Base-by-base conservation (phyloP, 2,797 vertebrate genomes). In the Schizopygopsis malacanthus region DNA sequence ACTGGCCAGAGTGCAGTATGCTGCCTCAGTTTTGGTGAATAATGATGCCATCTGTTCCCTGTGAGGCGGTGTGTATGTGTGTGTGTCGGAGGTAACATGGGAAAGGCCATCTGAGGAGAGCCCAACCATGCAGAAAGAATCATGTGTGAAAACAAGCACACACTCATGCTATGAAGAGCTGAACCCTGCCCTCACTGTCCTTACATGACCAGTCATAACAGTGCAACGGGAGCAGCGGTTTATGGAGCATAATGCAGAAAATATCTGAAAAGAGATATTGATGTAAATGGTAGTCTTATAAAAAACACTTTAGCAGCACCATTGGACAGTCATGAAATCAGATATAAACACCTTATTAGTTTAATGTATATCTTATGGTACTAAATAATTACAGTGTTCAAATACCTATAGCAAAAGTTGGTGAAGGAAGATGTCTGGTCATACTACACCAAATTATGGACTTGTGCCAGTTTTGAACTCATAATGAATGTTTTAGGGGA, bases 111-210 rank as follows among this genome's bases (percentile, higher is more conserved):
- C 41, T 37, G 61, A 71, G 50, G 39, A 52, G n/a, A 45, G 28
- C 6, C 12, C 16, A 86, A 22, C 61, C 79, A 85, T 28, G 79
- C 71, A 83, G 70, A 87, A 61, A 81, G n/a, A 81, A 37, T 78
- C 16, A 72, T 11, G 52, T 43, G 67, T 37, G 69, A n/a, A n/a
- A 12, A 72, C 18, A 72, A 83, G 75, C 79, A 54, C 28, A 25
- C 79, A 12, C 39, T 45, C 12, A 25, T 73, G 61, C 45, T 80
- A 73, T n/a, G 25, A 43, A 67, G 52, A 63, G 52, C 72, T 85
- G 47, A 39, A 71, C 61, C 75, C 9, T 61, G 54, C 43, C 45
- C 39, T 39, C 13, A 33, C 3, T 20, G 33, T 59, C 75, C 78
- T 65, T 16, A 71, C 59, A 61, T 39, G 20, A 63, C 25, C 69